Evolutionary conservation across 2,797 vertebrate species (phyloP).

Genomic region (Pyrocephalus nanus): DNA sequence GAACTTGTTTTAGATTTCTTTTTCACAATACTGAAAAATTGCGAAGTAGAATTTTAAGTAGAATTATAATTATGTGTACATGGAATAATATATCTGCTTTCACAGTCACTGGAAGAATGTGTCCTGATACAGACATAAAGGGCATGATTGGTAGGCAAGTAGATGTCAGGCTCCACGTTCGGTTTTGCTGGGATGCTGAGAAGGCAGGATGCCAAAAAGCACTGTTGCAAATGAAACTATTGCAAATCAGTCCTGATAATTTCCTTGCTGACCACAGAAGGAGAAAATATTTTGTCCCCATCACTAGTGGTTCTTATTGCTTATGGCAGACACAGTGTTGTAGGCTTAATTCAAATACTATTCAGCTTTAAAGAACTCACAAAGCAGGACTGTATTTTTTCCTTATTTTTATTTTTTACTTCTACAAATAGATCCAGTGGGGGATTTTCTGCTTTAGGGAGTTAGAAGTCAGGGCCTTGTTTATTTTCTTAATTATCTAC

Average conservation of each 20-base stretch:
- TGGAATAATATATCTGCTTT: neutral
- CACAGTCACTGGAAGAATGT: neutral
- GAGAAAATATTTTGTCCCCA: neutral
- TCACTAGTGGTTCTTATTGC: neutral
- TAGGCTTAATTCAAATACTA: neutral
- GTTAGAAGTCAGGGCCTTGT: neutral
- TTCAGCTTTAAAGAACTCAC: neutral
- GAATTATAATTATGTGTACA: neutral
- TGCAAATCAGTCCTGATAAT: neutral
- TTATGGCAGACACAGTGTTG: neutral
- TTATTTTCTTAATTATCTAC: neutral
- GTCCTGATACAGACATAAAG: neutral
- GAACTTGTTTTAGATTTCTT: neutral
- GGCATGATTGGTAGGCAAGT: neutral
- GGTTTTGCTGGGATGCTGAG: neutral
- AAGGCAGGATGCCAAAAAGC: neutral
- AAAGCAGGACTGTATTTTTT: neutral
- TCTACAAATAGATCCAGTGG: neutral
- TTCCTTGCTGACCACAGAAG: neutral
- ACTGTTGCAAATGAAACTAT: neutral
- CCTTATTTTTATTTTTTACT: neutral
- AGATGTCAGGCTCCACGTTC: neutral
- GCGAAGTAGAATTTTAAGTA: neutral
- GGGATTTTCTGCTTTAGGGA: neutral
- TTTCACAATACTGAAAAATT: neutral